These are phyloP conservation scores for Heliothis virescens DNA, from an alignment of 1,140 invertebrate genomes.

Conservation along the genomic window DNA sequence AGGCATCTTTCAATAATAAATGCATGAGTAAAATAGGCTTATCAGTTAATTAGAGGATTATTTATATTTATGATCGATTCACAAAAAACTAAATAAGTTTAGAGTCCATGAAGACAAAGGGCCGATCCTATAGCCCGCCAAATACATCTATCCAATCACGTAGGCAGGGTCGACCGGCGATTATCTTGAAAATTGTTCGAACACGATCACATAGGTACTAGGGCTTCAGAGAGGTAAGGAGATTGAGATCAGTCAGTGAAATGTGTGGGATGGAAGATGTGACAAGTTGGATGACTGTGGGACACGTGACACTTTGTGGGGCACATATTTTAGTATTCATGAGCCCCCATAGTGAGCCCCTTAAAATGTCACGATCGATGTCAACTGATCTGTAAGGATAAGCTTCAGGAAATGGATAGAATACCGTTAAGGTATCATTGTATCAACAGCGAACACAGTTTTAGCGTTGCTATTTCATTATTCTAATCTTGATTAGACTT, in stretches of 20 bases:
- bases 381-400: too few species aligned
- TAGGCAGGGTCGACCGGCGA: neutral
- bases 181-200: constrained; percentile 10
- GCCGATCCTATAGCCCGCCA: neutral
- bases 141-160: constrained; percentile 3
- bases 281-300: neutral
- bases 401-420: too few species aligned
- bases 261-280: neutral
- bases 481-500: too few species aligned
- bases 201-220: neutral
- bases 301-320: too few species aligned
- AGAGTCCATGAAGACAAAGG: neutral
- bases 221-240: neutral
- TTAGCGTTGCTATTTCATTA: too few species aligned
- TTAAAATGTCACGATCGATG: neutral
- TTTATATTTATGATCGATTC: too few species aligned
- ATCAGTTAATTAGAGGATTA: too few species aligned
- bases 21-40: too few species aligned
- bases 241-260: neutral
- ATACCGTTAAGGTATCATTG: too few species aligned
- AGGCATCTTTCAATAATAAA: too few species aligned
- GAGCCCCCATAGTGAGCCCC: neutral
- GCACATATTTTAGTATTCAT: neutral
- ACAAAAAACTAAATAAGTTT: too few species aligned
- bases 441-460: too few species aligned